These are phyloP conservation scores for Magallana gigas DNA, from an alignment of 1,140 invertebrate species.

Conservation along the genomic window DNA sequence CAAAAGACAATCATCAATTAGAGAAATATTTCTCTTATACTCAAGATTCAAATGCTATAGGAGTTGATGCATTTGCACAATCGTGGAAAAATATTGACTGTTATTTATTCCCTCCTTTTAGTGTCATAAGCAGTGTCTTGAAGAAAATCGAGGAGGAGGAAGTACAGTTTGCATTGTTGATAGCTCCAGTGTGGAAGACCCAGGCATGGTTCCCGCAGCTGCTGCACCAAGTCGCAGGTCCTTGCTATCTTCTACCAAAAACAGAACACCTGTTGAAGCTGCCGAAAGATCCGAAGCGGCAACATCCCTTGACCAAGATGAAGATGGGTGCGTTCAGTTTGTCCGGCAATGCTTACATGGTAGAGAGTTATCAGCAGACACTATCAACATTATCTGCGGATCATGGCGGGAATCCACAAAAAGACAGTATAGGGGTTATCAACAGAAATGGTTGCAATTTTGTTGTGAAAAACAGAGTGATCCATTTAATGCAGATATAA, in stretches of 20 bases:
- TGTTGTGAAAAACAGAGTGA: constrained; percentile 44
- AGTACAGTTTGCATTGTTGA: constrained; percentile 21
- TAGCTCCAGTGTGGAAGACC: constrained; percentile 56
- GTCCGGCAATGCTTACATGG: constrained; percentile 37
- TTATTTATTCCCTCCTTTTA: constrained; percentile 60
- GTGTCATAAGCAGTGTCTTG: constrained; percentile 35
- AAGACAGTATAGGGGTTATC: constrained; percentile 48
- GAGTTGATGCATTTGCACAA: constrained; percentile 57
- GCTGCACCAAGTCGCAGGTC: constrained; percentile 37
- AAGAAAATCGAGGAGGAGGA: constrained; percentile 49
- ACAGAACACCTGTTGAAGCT: constrained; percentile 4
- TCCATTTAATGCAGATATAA: constrained; percentile 30
- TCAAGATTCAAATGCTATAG: constrained; percentile 48
- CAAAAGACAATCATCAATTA: constrained; percentile 54
- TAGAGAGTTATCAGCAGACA: constrained; percentile 25
- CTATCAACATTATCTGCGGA: constrained; percentile 9
- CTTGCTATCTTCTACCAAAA: constrained; percentile 34
- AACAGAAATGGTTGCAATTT: constrained; percentile 46
- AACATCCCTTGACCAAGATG: constrained; percentile 46
- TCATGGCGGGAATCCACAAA: constrained; percentile 49
- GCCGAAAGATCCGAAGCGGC: constrained; percentile 38
- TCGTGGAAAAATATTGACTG: constrained; percentile 42
- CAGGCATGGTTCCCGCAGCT: constrained; percentile 56
- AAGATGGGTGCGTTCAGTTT: constrained; percentile 35
- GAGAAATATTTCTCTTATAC: constrained; percentile 41